A percentile compares a stretch with the other conserved stretches of the same genome.
Evolutionary conservation across 1,140 invertebrate species (phyloP).

Genomic region (Pseudoatta argentina): DNA sequence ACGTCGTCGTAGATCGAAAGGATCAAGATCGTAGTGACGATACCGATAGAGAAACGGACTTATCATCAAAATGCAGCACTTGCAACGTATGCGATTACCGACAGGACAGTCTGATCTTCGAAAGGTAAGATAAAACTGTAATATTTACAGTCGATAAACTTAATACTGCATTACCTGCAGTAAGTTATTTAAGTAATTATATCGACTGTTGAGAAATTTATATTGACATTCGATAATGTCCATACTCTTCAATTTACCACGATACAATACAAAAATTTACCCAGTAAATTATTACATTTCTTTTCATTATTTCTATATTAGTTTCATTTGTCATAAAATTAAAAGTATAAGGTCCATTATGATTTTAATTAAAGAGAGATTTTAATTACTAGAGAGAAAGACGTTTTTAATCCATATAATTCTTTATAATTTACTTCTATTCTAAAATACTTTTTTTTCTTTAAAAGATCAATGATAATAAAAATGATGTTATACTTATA

Average conservation of each 20-base stretch:
- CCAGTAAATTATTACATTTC: background rate
- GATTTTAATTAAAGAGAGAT: background rate
- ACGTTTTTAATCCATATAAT: background rate
- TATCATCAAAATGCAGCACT: constrained; percentile 82
- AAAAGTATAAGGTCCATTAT: background rate
- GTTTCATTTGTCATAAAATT: background rate
- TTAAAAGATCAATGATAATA: background rate
- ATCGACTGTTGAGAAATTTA: background rate
- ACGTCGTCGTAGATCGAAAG: constrained; percentile 87
- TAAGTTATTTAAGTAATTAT: background rate
- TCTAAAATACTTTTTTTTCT: background rate
- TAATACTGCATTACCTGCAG: too few species aligned
- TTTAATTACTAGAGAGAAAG: background rate
- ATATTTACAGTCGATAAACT: too few species aligned
- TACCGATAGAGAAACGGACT: constrained; percentile 80
- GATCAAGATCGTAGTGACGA: constrained; percentile 73
- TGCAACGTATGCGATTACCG: constrained; percentile 81
- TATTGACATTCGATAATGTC: background rate
- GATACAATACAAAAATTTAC: too few species aligned
- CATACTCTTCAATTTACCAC: background rate
- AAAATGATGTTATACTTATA: background rate
- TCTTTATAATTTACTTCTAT: background rate
- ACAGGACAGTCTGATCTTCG: constrained; percentile 82
- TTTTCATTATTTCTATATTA: background rate
- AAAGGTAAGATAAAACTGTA: constrained; percentile 50